phyloP scores from a whole-genome alignment of 2,797 vertebrate genomes.

The Linurgus olivaceus region DNA sequence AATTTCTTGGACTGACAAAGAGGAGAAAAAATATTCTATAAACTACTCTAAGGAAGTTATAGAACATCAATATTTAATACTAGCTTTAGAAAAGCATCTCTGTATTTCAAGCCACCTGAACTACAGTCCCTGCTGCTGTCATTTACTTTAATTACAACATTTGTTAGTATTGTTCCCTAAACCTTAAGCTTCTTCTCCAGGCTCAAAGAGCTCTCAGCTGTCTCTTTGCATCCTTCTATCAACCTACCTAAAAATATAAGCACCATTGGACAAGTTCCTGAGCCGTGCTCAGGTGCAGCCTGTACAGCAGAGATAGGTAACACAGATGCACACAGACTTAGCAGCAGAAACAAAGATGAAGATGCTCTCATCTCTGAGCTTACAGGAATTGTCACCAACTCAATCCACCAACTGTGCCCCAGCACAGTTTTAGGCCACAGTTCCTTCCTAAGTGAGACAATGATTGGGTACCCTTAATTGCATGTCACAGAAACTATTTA shows the following conservation, averaged over 20 bases:
- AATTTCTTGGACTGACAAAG: not conserved
- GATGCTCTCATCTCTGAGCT: not conserved
- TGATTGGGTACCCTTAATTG: not conserved
- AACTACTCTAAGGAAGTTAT: not conserved
- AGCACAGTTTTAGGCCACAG: not conserved
- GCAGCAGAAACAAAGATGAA: not conserved
- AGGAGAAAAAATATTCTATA: not conserved
- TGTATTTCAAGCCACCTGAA: not conserved
- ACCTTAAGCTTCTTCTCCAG: not conserved
- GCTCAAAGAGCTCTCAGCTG: not conserved
- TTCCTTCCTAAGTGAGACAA: not conserved
- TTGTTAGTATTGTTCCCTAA: not conserved
- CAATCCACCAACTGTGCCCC: not conserved
- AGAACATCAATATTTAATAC: not conserved
- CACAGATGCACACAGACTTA: not conserved
- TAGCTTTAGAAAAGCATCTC: not conserved
- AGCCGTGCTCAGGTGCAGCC: fast-evolving
- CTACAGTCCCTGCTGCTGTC: not conserved
- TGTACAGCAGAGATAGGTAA: not conserved
- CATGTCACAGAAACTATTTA: not conserved
- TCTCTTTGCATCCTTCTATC: not conserved
- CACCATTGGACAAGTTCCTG: not conserved
- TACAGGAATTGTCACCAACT: not conserved
- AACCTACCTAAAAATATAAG: not conserved
- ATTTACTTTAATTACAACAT: not conserved